These are phyloP conservation scores for Thymelicus acteon DNA, from an alignment of 2,888 invertebrate species.

Conservation along the genomic window DNA sequence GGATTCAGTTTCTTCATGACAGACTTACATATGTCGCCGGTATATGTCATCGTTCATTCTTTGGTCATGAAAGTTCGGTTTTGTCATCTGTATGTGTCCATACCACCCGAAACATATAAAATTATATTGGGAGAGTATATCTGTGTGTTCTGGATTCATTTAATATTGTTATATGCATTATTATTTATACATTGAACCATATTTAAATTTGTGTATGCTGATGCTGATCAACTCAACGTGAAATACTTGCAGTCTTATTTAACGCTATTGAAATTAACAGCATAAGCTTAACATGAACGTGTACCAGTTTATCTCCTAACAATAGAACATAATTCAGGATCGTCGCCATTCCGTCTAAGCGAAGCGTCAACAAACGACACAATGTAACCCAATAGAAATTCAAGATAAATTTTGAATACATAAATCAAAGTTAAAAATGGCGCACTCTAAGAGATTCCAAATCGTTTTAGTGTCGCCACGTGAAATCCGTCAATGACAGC, in stretches of 20 bases:
- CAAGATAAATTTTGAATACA: conserved; percentile 24
- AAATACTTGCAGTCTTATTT: conserved; percentile 3
- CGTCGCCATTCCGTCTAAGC: conserved; percentile 35
- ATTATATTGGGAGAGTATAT: no score
- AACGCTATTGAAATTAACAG: conserved; percentile 13
- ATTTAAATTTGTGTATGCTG: no score
- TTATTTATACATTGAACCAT: no score
- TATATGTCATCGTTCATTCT: no score
- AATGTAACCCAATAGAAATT: conserved; percentile 10
- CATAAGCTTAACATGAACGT: conserved; percentile 17
- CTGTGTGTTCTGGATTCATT: no score
- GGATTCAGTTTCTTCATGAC: no score
- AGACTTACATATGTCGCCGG: no score
- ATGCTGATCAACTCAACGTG: no score
- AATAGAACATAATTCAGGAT: conserved; percentile 26
- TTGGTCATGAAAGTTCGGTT: no score
- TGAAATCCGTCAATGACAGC: conserved; percentile 39
- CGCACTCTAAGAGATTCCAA: conserved; percentile 30
- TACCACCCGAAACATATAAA: no score
- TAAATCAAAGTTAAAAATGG: conserved; percentile 35
- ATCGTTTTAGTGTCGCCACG: conserved; percentile 23
- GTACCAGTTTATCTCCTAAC: conserved; percentile 24
- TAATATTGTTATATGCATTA: no score
- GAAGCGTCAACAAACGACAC: conserved; percentile 3
- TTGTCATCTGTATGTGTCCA: no score